Base-by-base conservation (phyloP, 2,797 vertebrate genomes). In the Petrocephalus sullivani region DNA sequence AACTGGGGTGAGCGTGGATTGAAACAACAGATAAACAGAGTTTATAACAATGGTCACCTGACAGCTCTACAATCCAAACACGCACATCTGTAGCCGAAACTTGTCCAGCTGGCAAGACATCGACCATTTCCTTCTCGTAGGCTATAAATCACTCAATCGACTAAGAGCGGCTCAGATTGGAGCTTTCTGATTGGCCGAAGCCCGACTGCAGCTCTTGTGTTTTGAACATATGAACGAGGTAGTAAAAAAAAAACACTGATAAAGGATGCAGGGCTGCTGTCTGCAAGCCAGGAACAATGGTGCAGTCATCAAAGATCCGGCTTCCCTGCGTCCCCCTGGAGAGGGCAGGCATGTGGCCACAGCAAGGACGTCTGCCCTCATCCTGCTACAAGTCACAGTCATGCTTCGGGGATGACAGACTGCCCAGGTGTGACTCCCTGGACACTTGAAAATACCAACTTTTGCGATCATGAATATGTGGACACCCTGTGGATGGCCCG, bases 231-330 rank as follows among this genome's bases (percentile, higher is more conserved):
- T 41, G 51, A 60, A 86, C 14, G 67, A 9, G 33, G 56, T 56
- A 86, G 28, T 56, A 86, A 28, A 23, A 56, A 28, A 46, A 81
- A 81, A 49, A 81, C 37, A 81, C 75, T n/a, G 75, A 81, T 81
- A 81, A 41, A 81, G 75, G 92, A 93, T 87, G 60, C 89, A 91
- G 81, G 89, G 89, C 88, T 91, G 2, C 88, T 89, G 91, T 78
- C 51, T 53, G 46, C 90, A 89, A 46, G n/a, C 37, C 5, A 19
- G 75, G 88, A 82, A 75, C 91, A 94, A 89, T 88, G 89, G 92
- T 90, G 87, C 61, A 92, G 90, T 93, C 93, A 92, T 93, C 93
- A 92, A 88, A 88, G 93, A 93, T 71, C 60, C 61, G 3, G 12
- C 21, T 71, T 53, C 61, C 41, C n/a, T 14, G 10, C 86, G 2